Percentiles rank a stretch among this genome's conserved stretches.
These are phyloP conservation scores for Paralinhomoeus sp. DNA, from an alignment of 2,888 invertebrate genomes.

Conservation along the genomic window DNA sequence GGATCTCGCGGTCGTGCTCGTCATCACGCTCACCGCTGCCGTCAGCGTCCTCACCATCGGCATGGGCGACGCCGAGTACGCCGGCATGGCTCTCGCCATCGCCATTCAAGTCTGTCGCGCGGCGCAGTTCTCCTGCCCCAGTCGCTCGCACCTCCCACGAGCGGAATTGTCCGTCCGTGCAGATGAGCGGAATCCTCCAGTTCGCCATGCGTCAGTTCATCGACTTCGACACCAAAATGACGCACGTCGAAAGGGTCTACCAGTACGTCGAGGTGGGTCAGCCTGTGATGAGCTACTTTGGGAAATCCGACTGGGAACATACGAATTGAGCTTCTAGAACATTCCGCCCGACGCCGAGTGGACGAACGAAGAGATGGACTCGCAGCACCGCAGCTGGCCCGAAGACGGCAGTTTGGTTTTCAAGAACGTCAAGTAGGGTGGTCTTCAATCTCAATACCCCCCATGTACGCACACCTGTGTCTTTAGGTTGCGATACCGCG, in stretches of 20 bases:
- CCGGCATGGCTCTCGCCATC: constrained; percentile 40
- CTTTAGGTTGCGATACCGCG: constrained; percentile 30
- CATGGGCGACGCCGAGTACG: constrained; percentile 34
- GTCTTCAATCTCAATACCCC: neutral
- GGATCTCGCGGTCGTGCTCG: constrained; percentile 26
- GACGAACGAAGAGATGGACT: too few relatives aligned
- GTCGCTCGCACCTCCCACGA: too few relatives aligned
- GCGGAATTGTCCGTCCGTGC: constrained; percentile 10
- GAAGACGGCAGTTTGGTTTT: constrained; percentile 33
- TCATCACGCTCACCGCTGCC: constrained; percentile 32
- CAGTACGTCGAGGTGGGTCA: constrained; percentile 19
- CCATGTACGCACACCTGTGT: neutral
- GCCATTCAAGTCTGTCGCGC: constrained; percentile 31
- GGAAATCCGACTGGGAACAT: constrained; percentile 18
- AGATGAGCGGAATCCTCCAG: constrained; percentile 38
- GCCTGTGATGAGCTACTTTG: constrained; percentile 13
- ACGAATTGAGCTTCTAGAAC: too few relatives aligned
- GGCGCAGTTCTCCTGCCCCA: neutral
- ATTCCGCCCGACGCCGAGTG: too few relatives aligned
- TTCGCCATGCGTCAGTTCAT: constrained; percentile 59
- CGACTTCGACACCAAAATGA: constrained; percentile 55
- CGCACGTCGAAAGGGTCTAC: constrained; percentile 22
- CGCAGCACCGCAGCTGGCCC: constrained; percentile 29
- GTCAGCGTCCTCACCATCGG: constrained; percentile 29
- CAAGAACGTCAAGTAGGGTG: constrained; percentile 27